These are phyloP conservation scores for Notothenia coriiceps DNA, from an alignment of 2,113 vertebrate species.

Conservation along the genomic window DNA sequence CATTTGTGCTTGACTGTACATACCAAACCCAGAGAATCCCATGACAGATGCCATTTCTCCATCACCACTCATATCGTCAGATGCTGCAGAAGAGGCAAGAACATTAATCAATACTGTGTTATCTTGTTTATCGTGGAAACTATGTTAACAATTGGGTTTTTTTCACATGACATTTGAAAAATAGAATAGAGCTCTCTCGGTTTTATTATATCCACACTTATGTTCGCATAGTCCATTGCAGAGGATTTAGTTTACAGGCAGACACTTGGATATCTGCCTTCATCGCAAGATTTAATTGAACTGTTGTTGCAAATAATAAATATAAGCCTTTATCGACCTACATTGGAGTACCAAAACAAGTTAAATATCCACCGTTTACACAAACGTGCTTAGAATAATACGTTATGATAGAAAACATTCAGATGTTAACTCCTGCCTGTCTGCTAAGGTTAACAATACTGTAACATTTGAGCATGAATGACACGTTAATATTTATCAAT, in stretches of 20 bases:
- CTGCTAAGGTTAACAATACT: background rate
- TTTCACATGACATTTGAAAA: background rate
- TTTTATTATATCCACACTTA: background rate
- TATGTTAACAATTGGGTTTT: background rate
- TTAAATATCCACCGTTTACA: background rate
- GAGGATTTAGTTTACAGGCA: no score
- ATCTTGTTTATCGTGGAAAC: background rate
- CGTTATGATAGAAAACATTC: background rate
- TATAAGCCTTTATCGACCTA: background rate
- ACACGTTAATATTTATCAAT: background rate
- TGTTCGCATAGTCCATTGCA: no score
- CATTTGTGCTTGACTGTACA: conserved; percentile 8
- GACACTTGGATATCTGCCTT: background rate
- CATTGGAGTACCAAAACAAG: background rate
- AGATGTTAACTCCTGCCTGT: background rate
- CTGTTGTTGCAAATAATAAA: background rate
- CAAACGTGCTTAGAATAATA: no score
- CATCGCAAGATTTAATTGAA: background rate
- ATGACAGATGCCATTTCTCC: conserved; percentile 83
- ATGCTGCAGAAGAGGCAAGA: conserved; percentile 5
- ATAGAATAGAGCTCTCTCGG: background rate
- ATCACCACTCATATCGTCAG: conserved; percentile 52
- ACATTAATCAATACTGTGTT: background rate
- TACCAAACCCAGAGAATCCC: conserved; percentile 88
- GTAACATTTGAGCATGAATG: background rate